Evolutionary conservation across 2,888 invertebrate genomes (phyloP), one percentile per base, ranked within the genome.

Genomic region (Pristionchus japonicus): DNA sequence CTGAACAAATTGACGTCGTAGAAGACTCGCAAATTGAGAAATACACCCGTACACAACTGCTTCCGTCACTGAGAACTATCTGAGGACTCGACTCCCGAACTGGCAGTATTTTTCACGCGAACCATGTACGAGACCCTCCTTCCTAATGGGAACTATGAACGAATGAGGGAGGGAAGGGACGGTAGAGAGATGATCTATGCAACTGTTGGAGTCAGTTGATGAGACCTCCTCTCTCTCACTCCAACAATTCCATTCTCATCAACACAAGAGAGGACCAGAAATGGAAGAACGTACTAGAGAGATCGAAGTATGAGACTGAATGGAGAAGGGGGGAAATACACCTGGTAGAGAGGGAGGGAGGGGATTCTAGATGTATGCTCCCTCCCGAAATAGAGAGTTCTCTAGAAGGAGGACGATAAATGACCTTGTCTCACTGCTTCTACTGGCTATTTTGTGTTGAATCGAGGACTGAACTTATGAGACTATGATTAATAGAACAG

Each of bases 111-210:
- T 34, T 13, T 67, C 15, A 67, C 64, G 64, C 34, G 64, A 67
- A 17, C 31, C 27, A 67, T 27, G 57, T 6, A 6, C 7, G n/a
- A n/a, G n/a, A 15, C 3, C 11, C 57, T 23, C 57, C 57, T 57
- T 31, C 34, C 64, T 67, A 67, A 67, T 67, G 64, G 64, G 64
- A 34, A 67, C 64, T 67, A 67, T 31, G 31, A 67, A 67, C 64
- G 64, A 67, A 67, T 31, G 31, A 15, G 34, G 1, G 34, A 15
- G 31, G n/a, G 57, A 57, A 9, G 57, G 57, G 23, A 57, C 6
- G 23, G 57, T 43, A 6, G 11, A 6, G 57, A n/a, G 3, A 3
- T 15, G 64, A 67, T 67, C 64, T 67, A 67, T 67, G 64, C 64
- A 67, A 67, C 31, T 31, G 17, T n/a, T 27, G 2, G 64, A 67